Evolutionary conservation across 2,888 invertebrate species (phyloP), one percentile per base, ranked within the genome.

Genomic region (Pachycephus smyrnensis): DNA sequence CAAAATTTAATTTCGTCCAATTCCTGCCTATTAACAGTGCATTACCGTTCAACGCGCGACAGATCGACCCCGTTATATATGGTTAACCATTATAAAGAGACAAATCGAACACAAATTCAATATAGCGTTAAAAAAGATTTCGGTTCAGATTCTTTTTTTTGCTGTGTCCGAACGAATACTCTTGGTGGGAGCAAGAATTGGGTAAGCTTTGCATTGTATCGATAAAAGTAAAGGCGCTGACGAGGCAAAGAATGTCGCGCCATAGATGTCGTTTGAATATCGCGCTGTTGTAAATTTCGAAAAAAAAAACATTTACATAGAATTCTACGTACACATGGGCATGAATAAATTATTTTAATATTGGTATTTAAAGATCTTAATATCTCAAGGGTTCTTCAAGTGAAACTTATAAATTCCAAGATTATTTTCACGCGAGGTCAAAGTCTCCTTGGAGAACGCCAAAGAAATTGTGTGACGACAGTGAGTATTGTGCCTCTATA

Each of bases 1-100:
- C 36, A 75, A 69, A 40, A 68, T 69, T 31, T 36, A 73, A 68
- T 75, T 73, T 4, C 55, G 37, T 73, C 36, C 36, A 73, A 30
- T 75, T 69, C 73, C 40, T 73, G 35, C 55, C 75, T 31, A 68
- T 37, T 69, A 33, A 79, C 35, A 23, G 31, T 69, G 40, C 55
- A 30, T 30, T 68, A 30, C 6, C 77, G 23, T 78, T 78, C 32
- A 23, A 77, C 11, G 9, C 6, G 6, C 40, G 9, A 40, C 15
- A 40, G 23, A 15, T 40, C 40, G 23, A 6, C 40, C 23, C 23
- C 23, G 15, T 23, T 40, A 23, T 6, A 40, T 4, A 0, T 40
- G 15, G 15, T 23, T 6, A 40, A 23, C 6, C 15, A 40, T 23
- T 23, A 9, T 6, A 40, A 40, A 40, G 23, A 6, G 15, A 40